These are phyloP conservation scores for Tupaia chinensis DNA, from an alignment of 2,113 vertebrate species.

Conservation along the genomic window DNA sequence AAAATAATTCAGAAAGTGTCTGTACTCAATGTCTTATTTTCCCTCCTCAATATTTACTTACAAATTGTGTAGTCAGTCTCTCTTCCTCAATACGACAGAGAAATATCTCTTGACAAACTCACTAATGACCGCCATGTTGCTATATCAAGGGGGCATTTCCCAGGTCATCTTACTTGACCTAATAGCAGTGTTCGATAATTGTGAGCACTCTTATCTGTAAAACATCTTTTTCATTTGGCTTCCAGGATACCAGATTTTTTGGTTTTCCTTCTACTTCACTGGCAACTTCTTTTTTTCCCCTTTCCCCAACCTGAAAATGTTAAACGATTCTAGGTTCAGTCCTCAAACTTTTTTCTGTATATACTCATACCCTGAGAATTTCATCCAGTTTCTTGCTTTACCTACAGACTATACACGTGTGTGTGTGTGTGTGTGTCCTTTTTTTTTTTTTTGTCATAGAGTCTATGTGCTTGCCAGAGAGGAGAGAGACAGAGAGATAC, in stretches of 20 bases:
- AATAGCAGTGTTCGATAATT: not conserved
- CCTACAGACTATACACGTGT: not conserved
- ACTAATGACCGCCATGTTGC: not conserved
- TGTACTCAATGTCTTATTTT: not conserved
- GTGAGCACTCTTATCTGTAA: not conserved
- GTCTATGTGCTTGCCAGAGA: no score
- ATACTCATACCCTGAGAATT: not conserved
- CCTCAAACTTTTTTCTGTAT: not conserved
- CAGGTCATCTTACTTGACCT: not conserved
- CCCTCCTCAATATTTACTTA: not conserved
- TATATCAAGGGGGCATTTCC: not conserved
- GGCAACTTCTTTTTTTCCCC: not conserved
- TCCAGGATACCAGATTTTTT: not conserved
- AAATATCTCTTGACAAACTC: not conserved
- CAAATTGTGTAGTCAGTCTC: not conserved
- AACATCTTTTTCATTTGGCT: not conserved
- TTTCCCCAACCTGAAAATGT: not conserved
- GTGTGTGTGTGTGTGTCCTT: no score
- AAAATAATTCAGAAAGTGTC: not conserved
- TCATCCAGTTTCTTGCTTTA: not conserved
- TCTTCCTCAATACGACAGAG: not conserved
- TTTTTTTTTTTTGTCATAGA: no score
- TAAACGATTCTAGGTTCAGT: not conserved
- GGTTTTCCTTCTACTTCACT: not conserved
- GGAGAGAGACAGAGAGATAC: no score